These are phyloP conservation scores for Exocentrus adspersus DNA, from an alignment of 2,888 invertebrate species.

Conservation along the genomic window DNA sequence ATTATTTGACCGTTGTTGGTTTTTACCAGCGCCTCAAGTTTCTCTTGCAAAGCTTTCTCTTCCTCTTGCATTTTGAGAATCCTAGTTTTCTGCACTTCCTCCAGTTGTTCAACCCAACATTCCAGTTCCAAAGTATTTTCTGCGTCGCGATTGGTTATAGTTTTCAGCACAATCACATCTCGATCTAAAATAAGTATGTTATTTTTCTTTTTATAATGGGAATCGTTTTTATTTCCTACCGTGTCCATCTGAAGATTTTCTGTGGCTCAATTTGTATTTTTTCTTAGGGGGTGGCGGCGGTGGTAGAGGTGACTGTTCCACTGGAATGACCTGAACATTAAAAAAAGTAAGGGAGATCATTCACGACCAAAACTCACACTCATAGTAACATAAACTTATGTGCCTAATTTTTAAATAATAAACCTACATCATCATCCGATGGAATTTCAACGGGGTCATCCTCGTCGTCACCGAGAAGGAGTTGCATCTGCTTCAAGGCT, in stretches of 20 bases:
- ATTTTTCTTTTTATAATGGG: background rate
- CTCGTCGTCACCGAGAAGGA: conserved; percentile 56
- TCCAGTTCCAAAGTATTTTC: conserved; percentile 71
- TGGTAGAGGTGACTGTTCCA: conserved; percentile 53
- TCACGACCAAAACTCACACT: too few relatives aligned
- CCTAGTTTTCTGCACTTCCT: conserved; percentile 60
- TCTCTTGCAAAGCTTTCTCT: conserved; percentile 69
- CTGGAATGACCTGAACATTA: conserved; percentile 51
- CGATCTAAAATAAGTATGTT: conserved; percentile 50
- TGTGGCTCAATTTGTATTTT: conserved; percentile 58
- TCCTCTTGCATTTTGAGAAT: conserved; percentile 74
- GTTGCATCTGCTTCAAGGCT: conserved; percentile 60
- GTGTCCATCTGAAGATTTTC: conserved; percentile 59
- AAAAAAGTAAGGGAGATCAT: too few relatives aligned
- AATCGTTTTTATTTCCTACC: conserved; percentile 41
- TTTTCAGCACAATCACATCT: conserved; percentile 59
- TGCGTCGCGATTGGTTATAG: conserved; percentile 50
- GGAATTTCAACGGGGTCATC: conserved; percentile 65
- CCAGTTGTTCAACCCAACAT: conserved; percentile 77
- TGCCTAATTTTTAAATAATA: too few relatives aligned
- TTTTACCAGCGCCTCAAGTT: conserved; percentile 62
- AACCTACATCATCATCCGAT: conserved; percentile 57
- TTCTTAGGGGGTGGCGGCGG: conserved; percentile 58
- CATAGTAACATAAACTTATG: too few relatives aligned
- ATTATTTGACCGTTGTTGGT: conserved; percentile 72